Evolutionary conservation across 2,888 invertebrate species (phyloP).

Genomic region (Athalia rosae): DNA sequence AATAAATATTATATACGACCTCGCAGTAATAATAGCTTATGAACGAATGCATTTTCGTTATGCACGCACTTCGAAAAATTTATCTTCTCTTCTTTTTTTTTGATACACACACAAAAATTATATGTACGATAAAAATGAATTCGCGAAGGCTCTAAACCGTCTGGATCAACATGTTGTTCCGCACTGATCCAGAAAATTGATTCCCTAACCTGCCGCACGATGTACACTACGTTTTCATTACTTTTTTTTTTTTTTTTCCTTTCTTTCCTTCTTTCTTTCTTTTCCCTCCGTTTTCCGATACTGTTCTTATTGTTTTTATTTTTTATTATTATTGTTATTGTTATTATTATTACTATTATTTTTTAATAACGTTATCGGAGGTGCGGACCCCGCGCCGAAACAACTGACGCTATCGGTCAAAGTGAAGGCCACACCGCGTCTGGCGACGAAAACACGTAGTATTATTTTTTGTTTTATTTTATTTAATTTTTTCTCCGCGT

Average conservation of each 20-base stretch:
- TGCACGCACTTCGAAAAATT: no score
- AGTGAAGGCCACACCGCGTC: slow-evolving; percentile 15
- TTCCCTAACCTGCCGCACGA: slow-evolving; percentile 70
- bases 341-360: neutral
- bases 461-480: neutral
- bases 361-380: slow-evolving; percentile 1
- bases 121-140: neutral
- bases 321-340: neutral
- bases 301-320: slow-evolving; percentile 30
- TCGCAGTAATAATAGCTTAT: no score
- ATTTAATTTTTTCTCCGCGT: neutral
- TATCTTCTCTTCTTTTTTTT: no score
- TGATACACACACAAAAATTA: no score
- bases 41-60: no score
- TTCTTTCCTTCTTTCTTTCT: slow-evolving; percentile 44
- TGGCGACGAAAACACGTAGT: slow-evolving; percentile 19
- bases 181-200: slow-evolving; percentile 69
- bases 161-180: slow-evolving; percentile 65
- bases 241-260: slow-evolving; percentile 14
- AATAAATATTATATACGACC: no score
- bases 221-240: slow-evolving; percentile 50
- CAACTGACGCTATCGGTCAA: slow-evolving; percentile 36
- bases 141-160: slow-evolving; percentile 55
- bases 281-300: slow-evolving; percentile 27
- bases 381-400: slow-evolving; percentile 26